These are phyloP conservation scores for Cecropterus lyciades DNA, from an alignment of 1,140 invertebrate genomes.

Conservation along the genomic window DNA sequence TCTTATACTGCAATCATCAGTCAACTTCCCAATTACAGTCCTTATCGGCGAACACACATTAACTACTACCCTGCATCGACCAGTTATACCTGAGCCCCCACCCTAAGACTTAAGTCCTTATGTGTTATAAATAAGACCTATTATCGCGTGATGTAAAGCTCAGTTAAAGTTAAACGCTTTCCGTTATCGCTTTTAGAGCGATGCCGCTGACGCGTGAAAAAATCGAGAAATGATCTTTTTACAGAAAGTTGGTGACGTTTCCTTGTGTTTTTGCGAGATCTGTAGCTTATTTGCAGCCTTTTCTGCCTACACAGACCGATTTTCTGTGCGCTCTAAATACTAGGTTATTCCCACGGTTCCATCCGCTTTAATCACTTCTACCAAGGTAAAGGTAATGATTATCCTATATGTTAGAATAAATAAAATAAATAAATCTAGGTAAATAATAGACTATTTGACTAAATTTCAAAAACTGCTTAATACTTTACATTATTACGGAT, in stretches of 20 bases:
- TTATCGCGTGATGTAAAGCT: constrained; percentile 36
- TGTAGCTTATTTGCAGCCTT: background rate
- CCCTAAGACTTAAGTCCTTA: constrained; percentile 27
- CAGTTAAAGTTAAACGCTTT: constrained; percentile 40
- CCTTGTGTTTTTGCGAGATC: constrained; percentile 25
- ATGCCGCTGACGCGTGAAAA: constrained; percentile 59
- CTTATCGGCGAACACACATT: constrained; percentile 64
- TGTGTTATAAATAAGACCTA: constrained; percentile 34
- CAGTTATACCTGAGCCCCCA: constrained; percentile 10
- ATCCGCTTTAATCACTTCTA: too few relatives aligned
- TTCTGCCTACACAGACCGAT: constrained; percentile 1
- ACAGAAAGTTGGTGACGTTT: constrained; percentile 39
- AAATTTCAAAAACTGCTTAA: too few relatives aligned
- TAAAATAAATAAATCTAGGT: too few relatives aligned
- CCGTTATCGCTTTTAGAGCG: constrained; percentile 51
- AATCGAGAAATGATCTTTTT: constrained; percentile 57
- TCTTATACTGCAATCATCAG: constrained; percentile 59
- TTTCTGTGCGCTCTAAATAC: background rate
- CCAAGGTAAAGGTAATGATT: too few relatives aligned
- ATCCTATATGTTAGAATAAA: too few relatives aligned
- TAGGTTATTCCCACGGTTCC: too few relatives aligned
- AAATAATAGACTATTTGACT: too few relatives aligned
- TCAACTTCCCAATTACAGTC: constrained; percentile 68
- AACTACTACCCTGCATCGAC: constrained; percentile 48
- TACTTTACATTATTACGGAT: too few relatives aligned